phyloP scores from a whole-genome alignment of 2,888 invertebrate genomes.

The Chrysodeixis includens region DNA sequence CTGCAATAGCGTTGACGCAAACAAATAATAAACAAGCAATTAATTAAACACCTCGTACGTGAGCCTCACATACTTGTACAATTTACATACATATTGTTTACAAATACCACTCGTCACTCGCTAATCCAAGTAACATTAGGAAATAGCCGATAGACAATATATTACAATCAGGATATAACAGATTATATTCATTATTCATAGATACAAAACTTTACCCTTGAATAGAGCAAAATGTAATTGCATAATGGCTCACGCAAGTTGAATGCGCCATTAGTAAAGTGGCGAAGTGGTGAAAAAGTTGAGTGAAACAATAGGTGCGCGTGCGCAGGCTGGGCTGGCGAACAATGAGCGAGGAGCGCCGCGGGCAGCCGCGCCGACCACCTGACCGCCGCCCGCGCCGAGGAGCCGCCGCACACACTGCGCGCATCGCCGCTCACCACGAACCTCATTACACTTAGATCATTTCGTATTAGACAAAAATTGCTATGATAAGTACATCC shows the following conservation, averaged over 20 bases:
- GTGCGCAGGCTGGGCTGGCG: conserved; percentile 53
- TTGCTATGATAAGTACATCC: neutral
- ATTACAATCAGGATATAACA: conserved; percentile 46
- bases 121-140: conserved; percentile 36
- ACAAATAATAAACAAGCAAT: conserved; percentile 36
- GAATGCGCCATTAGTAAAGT: conserved; percentile 62
- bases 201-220: conserved; percentile 48
- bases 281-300: conserved; percentile 71
- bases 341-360: conserved; percentile 69
- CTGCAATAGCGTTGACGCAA: conserved; percentile 26
- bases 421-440: neutral
- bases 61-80: conserved; percentile 18
- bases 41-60: conserved; percentile 42
- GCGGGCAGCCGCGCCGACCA: conserved; percentile 54
- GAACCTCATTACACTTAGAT: neutral
- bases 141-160: conserved; percentile 42
- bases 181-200: conserved; percentile 16
- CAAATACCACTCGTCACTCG: conserved; percentile 30
- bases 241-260: conserved; percentile 58
- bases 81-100: conserved; percentile 40
- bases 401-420: conserved; percentile 40
- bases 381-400: conserved; percentile 35
- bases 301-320: conserved; percentile 66
- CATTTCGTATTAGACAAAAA: neutral
- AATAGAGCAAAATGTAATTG: conserved; percentile 58